Evolutionary conservation across 1,140 invertebrate species (phyloP), one percentile per base, ranked within the genome.

Genomic region (Argopecten irradians): DNA sequence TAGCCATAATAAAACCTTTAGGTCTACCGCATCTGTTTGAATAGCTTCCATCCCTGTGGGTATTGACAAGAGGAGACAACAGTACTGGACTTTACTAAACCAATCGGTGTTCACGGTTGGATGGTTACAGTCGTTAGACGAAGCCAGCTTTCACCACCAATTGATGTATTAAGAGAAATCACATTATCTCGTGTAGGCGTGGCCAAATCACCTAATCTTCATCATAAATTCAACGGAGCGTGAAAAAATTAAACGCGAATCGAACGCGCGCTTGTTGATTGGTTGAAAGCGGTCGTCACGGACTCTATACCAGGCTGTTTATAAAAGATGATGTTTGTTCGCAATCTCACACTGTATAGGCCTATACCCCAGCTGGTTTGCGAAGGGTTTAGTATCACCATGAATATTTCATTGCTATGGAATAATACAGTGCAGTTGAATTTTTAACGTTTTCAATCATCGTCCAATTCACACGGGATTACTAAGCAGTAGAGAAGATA

Each of bases 391-490:
- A 55, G 43, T 55, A 55, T 55, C 43, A 55, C 43, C 43, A 55
- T 55, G 43, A 55, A 55, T 55, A 55, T 55, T 55, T 55, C 43
- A 55, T 55, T 55, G 43, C 43, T 55, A 2, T 55, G 43, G 43
- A 55, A 55, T 55, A 55, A 55, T 55, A 55, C 43, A 55, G 43
- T 55, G 43, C 43, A 55, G 43, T 55, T 55, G 43, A 55, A 55
- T 55, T 55, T 55, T 22, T 55, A 55, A 55, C 43, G 16, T 55
- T 55, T 55, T 55, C 43, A 55, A 55, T 55, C 43, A 55, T 55
- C 43, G 14, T 22, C 16, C 43, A 55, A 55, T 55, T 55, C 43
- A 55, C 43, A 13, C 2, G 43, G 43, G 43, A 55, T 55, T 55
- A 55, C 43, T 55, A 11, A 55, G 43, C 43, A 55, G 43, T 55